Conservation (phyloP, 2,888 invertebrate genomes). For the Tetragonisca angustula region DNA sequence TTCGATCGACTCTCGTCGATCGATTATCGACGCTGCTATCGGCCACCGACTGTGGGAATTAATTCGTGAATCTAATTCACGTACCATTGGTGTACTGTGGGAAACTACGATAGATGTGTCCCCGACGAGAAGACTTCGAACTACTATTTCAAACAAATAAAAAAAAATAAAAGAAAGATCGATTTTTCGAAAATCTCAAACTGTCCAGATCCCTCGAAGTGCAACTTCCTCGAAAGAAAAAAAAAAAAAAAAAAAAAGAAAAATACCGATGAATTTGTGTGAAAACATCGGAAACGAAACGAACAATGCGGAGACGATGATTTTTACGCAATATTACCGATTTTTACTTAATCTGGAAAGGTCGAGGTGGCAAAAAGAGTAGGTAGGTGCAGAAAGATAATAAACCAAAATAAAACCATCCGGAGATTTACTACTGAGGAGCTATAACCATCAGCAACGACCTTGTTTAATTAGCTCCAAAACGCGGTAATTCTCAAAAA, state of each 20-base stretch:
- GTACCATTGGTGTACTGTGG: conserved; percentile 22
- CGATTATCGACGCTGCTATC: conserved; percentile 63
- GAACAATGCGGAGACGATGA: neutral
- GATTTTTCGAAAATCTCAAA: too few species aligned
- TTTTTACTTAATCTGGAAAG: neutral
- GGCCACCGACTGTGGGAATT: conserved; percentile 66
- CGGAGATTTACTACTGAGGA: conserved; percentile 71
- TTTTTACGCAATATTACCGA: conserved; percentile 31
- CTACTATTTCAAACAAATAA: too few species aligned
- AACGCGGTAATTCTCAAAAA: conserved; percentile 38
- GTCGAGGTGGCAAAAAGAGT: neutral
- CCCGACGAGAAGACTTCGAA: neutral
- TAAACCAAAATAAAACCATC: conserved; percentile 76
- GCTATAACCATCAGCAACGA: neutral
- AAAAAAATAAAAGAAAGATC: too few species aligned
- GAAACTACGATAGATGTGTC: conserved; percentile 7
- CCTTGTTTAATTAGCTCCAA: conserved; percentile 21
- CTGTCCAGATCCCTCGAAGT: too few species aligned
- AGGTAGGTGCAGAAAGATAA: conserved; percentile 25
- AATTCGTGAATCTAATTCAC: conserved; percentile 41
- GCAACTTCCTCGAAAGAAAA: too few species aligned
- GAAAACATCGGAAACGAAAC: conserved; percentile 35
- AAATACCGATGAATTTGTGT: conserved; percentile 43
- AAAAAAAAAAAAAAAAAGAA: too few species aligned
- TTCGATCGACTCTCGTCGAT: conserved; percentile 48